A percentile compares a stretch with the other conserved stretches of the same genome.
phyloP scores from a whole-genome alignment of 2,888 invertebrate species.

The Sthenelais limicola region DNA sequence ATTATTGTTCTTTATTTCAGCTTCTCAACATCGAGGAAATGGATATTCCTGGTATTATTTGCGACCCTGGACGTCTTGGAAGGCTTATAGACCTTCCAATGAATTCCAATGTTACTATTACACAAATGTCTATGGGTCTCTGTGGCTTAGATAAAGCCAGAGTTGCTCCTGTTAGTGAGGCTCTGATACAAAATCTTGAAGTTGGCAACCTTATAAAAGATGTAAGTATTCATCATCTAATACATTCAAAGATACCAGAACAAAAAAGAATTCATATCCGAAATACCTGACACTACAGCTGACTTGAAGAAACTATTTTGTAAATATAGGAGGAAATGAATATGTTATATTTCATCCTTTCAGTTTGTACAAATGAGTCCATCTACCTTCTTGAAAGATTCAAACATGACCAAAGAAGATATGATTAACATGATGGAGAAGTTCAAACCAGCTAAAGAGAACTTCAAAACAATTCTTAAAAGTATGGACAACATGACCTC shows the following conservation, averaged over 20 bases:
- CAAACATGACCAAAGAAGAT: conserved; percentile 55
- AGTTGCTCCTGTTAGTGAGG: conserved; percentile 52
- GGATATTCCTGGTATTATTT: conserved; percentile 44
- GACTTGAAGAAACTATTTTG: too few relatives aligned
- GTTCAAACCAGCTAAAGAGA: conserved; percentile 21
- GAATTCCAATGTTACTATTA: conserved; percentile 42
- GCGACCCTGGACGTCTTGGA: conserved; percentile 34
- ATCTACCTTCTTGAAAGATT: conserved; percentile 48
- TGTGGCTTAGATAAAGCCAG: conserved; percentile 55
- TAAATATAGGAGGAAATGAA: neutral
- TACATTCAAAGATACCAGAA: too few relatives aligned
- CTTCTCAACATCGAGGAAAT: conserved; percentile 21
- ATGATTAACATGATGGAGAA: conserved; percentile 42
- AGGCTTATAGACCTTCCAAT: conserved; percentile 47
- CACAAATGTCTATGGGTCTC: conserved; percentile 56
- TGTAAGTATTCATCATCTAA: too few relatives aligned
- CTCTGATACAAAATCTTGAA: conserved; percentile 55
- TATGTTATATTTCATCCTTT: neutral
- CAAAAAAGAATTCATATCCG: too few relatives aligned
- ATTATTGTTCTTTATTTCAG: conserved; percentile 27
- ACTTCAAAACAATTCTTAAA: neutral
- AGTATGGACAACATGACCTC: conserved; percentile 31
- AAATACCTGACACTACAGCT: too few relatives aligned
- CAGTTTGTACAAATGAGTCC: conserved; percentile 45
- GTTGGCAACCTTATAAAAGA: conserved; percentile 60